A percentile compares a stretch with the other conserved stretches of the same genome.
phyloP scores from a whole-genome alignment of 1,140 invertebrate species.

The Nasonia longicornis region DNA sequence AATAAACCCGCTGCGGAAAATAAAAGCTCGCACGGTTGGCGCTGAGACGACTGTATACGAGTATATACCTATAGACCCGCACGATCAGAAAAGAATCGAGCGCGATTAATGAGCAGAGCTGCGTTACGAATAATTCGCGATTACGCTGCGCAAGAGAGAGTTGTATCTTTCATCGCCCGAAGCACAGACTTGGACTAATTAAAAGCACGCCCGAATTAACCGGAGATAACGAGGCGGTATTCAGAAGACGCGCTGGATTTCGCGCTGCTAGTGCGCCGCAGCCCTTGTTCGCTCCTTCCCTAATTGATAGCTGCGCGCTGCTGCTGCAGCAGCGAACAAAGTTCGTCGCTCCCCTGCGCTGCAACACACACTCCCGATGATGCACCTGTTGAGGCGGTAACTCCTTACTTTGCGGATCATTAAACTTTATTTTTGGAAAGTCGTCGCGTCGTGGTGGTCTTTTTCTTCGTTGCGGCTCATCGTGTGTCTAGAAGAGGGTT shows the following conservation, averaged over 20 bases:
- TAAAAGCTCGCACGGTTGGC: neutral
- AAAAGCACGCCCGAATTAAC: constrained; percentile 59
- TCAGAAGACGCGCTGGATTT: constrained; percentile 49
- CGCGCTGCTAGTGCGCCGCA: constrained; percentile 16
- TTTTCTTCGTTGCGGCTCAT: neutral
- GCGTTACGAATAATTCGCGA: constrained; percentile 17
- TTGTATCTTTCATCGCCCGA: constrained; percentile 3
- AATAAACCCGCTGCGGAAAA: neutral
- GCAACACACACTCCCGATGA: neutral
- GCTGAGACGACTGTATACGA: too few relatives aligned
- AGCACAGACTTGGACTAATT: constrained; percentile 45
- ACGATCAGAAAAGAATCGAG: neutral
- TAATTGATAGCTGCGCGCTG: constrained; percentile 51
- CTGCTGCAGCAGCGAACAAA: constrained; percentile 27
- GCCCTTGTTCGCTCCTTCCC: constrained; percentile 45
- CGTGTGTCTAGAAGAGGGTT: neutral
- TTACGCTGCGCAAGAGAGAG: neutral
- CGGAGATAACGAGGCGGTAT: constrained; percentile 52
- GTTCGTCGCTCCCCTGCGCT: constrained; percentile 38
- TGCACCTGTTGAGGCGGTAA: constrained; percentile 47
- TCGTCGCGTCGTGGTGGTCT: too few relatives aligned
- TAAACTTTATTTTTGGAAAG: constrained; percentile 36
- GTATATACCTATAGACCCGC: neutral
- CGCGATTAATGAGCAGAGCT: neutral
- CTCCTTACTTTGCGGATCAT: neutral